phyloP scores from a whole-genome alignment of 2,113 vertebrate genomes.

The Zosterops hypoxanthus region DNA sequence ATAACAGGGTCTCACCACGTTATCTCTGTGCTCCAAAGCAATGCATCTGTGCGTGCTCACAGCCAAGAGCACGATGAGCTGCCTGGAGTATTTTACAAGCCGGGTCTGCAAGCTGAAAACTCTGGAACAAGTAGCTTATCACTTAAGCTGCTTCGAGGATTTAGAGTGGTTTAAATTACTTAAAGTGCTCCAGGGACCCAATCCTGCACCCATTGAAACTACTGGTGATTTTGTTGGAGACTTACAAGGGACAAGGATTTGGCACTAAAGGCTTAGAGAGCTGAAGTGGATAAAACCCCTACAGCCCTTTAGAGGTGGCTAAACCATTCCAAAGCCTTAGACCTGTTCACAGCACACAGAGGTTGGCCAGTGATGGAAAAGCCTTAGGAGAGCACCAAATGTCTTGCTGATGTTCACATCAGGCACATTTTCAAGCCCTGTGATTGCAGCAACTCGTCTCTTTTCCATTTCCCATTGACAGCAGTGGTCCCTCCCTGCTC shows the following conservation, averaged over 20 bases:
- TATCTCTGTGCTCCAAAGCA: background rate
- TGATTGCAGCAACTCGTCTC: background rate
- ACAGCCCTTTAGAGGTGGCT: slow-evolving; percentile 22
- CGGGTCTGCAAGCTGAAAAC: background rate
- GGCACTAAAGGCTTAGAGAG: slow-evolving; percentile 31
- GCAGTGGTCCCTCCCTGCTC: background rate
- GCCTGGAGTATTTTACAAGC: background rate
- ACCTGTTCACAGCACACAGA: background rate
- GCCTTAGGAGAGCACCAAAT: accelerated
- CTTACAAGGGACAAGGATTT: slow-evolving; percentile 42
- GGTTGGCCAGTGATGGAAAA: background rate
- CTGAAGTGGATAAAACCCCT: slow-evolving; percentile 49
- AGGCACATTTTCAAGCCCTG: background rate
- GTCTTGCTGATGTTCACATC: background rate
- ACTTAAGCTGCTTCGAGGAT: slow-evolving; percentile 59
- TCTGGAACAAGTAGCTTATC: slow-evolving; percentile 63
- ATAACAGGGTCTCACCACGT: accelerated
- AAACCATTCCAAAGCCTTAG: slow-evolving; percentile 30
- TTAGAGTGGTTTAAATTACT: slow-evolving; percentile 58
- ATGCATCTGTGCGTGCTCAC: background rate
- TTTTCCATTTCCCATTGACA: background rate
- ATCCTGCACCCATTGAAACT: slow-evolving; percentile 29
- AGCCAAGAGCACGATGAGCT: background rate
- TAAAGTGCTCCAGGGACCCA: slow-evolving; percentile 34
- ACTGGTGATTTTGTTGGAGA: background rate